Evolutionary conservation across 2,113 vertebrate species (phyloP).

Genomic region (Terrapene triunguis): DNA sequence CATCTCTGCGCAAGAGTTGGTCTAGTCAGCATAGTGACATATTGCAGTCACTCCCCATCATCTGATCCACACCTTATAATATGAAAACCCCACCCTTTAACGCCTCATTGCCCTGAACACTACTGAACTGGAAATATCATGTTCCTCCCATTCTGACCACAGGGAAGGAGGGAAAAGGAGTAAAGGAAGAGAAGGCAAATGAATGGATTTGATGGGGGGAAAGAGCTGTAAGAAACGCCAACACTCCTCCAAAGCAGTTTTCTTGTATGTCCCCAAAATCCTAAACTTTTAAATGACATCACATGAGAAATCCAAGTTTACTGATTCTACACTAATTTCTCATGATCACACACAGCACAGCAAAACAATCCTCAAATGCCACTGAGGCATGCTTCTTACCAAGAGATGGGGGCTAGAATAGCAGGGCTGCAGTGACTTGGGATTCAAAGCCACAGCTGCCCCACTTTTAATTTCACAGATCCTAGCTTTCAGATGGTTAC

Average conservation of each 20-base stretch:
- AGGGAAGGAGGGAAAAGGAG: background rate
- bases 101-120: background rate
- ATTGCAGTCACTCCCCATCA: background rate
- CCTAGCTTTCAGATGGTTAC: background rate
- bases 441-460: background rate
- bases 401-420: fast-evolving
- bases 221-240: background rate
- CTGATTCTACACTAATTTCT: background rate
- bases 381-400: background rate
- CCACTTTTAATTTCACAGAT: background rate
- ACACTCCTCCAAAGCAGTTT: background rate
- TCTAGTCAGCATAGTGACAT: background rate
- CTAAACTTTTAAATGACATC: background rate
- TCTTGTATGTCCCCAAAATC: background rate
- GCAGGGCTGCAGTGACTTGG: background rate
- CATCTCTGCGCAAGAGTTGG: background rate
- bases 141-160: slow-evolving; percentile 33
- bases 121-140: background rate
- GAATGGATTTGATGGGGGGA: background rate
- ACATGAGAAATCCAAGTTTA: background rate
- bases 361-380: background rate
- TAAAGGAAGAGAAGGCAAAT: background rate
- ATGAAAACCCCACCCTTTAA: slow-evolving; percentile 8
- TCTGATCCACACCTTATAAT: background rate
- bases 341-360: background rate